Evolutionary conservation across 2,113 vertebrate species (phyloP).

Genomic region (Microtus oregoni): DNA sequence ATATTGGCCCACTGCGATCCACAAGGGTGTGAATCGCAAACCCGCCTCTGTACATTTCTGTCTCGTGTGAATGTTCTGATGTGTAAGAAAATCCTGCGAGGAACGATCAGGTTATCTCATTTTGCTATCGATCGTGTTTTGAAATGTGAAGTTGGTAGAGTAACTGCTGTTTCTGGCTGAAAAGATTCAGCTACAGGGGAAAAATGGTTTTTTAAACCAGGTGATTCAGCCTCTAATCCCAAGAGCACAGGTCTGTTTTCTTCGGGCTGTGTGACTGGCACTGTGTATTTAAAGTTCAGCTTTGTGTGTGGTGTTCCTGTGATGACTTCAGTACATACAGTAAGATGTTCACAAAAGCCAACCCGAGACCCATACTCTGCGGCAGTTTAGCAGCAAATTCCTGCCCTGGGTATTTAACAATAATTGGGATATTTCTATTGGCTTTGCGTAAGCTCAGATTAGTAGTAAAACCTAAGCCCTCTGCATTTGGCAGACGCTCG

Average conservation of each 20-base stretch:
- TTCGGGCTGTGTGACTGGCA: conserved; percentile 13
- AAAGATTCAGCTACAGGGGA: background rate
- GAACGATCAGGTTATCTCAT: conserved; percentile 62
- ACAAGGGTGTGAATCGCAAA: conserved; percentile 68
- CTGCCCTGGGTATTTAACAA: conserved; percentile 82
- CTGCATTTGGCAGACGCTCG: conserved; percentile 80
- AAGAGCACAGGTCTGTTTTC: conserved; percentile 57
- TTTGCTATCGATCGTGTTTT: conserved; percentile 31
- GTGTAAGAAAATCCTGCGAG: conserved; percentile 45
- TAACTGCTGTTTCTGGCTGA: conserved; percentile 26
- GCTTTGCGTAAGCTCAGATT: conserved; percentile 78
- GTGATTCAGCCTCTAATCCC: conserved; percentile 53
- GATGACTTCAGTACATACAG: conserved; percentile 74
- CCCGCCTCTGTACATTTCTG: conserved; percentile 54
- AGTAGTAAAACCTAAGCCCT: conserved; percentile 83
- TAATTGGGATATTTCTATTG: conserved; percentile 82
- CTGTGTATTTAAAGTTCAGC: conserved; percentile 77
- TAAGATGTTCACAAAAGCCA: conserved; percentile 76
- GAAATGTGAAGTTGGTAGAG: conserved; percentile 56
- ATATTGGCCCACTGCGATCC: conserved; percentile 68
- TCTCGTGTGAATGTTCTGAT: conserved; percentile 49
- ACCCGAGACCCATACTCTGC: conserved; percentile 67
- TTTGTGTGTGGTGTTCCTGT: conserved; percentile 69
- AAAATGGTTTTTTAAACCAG: conserved; percentile 11
- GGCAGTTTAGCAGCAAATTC: conserved; percentile 79